Conservation (phyloP, 2,797 vertebrate genomes). For the Acanthornis magna region DNA sequence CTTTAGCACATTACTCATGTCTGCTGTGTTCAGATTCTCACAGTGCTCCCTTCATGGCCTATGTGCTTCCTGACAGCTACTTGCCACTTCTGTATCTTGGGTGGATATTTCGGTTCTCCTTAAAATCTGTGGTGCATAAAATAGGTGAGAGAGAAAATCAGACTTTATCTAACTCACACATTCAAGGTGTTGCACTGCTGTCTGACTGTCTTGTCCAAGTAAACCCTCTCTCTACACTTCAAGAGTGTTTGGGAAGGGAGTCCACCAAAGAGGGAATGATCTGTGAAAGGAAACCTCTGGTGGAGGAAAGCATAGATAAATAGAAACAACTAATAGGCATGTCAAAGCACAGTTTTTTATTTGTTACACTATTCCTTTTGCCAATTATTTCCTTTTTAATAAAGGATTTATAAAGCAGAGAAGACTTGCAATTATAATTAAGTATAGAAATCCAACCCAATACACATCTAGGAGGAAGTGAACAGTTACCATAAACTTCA, state of each 20-base stretch:
- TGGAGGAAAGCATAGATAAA: background rate
- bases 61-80: background rate
- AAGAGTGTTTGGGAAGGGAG: background rate
- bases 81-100: background rate
- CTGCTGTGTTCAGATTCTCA: background rate
- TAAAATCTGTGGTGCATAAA: background rate
- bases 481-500: background rate
- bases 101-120: background rate
- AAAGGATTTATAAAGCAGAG: background rate
- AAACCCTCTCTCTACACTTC: background rate
- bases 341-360: background rate
- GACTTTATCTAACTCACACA: background rate
- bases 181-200: background rate
- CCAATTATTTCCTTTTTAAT: background rate
- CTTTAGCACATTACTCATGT: background rate
- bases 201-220: background rate
- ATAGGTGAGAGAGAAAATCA: background rate
- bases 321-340: background rate
- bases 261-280: background rate
- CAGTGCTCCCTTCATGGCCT: accelerated
- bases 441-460: background rate
- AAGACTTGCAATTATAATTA: background rate
- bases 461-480: background rate
- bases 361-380: background rate
- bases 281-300: background rate